These are phyloP conservation scores for Deilephila elpenor DNA, from an alignment of 2,888 invertebrate genomes.

Conservation along the genomic window DNA sequence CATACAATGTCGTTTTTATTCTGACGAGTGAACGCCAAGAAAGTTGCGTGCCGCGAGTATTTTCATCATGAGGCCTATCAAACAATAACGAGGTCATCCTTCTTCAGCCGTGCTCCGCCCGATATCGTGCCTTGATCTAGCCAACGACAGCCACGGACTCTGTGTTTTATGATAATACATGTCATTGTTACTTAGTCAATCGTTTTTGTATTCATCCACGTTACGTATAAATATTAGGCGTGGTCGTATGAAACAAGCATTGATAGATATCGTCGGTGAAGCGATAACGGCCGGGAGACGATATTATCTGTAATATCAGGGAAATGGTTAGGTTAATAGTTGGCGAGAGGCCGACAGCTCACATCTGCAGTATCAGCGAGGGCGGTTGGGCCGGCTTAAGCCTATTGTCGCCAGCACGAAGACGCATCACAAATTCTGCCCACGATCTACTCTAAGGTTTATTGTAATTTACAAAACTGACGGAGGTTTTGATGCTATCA, in stretches of 20 bases:
- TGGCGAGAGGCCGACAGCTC: constrained; percentile 58
- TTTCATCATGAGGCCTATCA: constrained; percentile 81
- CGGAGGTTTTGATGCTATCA: constrained; percentile 74
- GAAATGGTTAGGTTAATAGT: constrained; percentile 67
- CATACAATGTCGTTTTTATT: constrained; percentile 78
- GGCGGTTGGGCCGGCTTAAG: constrained; percentile 61
- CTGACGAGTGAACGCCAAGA: constrained; percentile 77
- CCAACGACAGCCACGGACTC: constrained; percentile 69
- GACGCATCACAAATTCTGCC: constrained; percentile 74
- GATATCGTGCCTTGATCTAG: constrained; percentile 72
- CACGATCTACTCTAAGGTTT: constrained; percentile 79
- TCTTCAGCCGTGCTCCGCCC: constrained; percentile 63
- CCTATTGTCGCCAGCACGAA: constrained; percentile 71
- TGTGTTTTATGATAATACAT: constrained; percentile 72
- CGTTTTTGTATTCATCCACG: constrained; percentile 60
- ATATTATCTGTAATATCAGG: constrained; percentile 57
- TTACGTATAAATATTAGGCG: constrained; percentile 48
- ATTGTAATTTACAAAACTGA: constrained; percentile 83
- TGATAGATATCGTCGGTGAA: constrained; percentile 42
- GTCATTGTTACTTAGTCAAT: constrained; percentile 64
- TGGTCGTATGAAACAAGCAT: constrained; percentile 43
- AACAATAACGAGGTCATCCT: constrained; percentile 80
- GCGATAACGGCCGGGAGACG: constrained; percentile 41
- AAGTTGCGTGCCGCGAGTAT: constrained; percentile 79
- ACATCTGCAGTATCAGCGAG: constrained; percentile 62